Evolutionary conservation across 2,888 invertebrate species (phyloP).

Genomic region (Bimastos eiseni): DNA sequence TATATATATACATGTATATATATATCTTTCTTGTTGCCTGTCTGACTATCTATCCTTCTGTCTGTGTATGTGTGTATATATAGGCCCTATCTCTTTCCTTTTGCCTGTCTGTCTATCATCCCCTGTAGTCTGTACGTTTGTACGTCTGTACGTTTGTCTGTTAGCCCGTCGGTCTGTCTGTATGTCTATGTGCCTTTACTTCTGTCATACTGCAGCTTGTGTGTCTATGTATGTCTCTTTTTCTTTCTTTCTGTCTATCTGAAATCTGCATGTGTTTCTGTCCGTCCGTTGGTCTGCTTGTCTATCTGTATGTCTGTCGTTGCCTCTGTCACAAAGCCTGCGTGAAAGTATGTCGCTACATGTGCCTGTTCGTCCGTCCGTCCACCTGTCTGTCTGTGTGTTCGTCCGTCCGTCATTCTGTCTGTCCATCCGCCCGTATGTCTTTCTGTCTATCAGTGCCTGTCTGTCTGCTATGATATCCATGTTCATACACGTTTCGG

Average conservation of each 20-base stretch:
- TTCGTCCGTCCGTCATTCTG: not conserved
- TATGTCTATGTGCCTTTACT: not conserved
- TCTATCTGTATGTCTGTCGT: not conserved
- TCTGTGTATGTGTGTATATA: constrained; percentile 17
- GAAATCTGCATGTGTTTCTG: not conserved
- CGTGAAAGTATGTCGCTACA: not conserved
- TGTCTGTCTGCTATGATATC: not conserved
- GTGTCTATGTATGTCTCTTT: not conserved
- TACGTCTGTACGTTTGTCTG: not conserved
- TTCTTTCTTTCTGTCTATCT: too few relatives aligned
- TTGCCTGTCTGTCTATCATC: not conserved
- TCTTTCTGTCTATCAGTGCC: too few relatives aligned
- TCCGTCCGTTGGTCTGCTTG: not conserved
- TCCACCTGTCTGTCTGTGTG: not conserved
- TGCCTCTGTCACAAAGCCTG: too few relatives aligned
- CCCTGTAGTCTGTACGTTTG: not conserved
- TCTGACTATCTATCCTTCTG: not conserved
- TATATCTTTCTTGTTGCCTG: not conserved
- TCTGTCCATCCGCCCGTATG: too few relatives aligned
- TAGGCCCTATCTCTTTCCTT: too few relatives aligned
- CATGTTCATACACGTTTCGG: not conserved
- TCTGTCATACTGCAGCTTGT: too few relatives aligned
- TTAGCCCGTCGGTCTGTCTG: not conserved
- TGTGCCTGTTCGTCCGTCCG: not conserved
- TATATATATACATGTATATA: not conserved